These are phyloP conservation scores for Palythoa grandiflora DNA, from an alignment of 92 coral and sea anemone species.

Conservation along the genomic window DNA sequence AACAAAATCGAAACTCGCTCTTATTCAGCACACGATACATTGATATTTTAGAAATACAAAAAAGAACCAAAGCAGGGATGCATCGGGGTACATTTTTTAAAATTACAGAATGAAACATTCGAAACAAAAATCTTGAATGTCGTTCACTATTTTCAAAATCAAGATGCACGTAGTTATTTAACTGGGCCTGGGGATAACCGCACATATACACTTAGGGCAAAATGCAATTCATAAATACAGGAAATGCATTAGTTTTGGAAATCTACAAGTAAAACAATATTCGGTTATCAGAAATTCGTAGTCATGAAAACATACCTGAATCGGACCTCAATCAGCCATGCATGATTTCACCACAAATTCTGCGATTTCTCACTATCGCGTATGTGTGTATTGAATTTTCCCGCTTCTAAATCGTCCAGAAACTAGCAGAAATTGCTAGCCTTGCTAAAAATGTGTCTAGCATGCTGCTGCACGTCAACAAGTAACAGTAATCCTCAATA, in stretches of 20 bases:
- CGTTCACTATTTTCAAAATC: not conserved
- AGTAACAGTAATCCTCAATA: slow-evolving; percentile 1
- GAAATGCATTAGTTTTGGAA: not conserved
- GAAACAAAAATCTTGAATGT: not conserved
- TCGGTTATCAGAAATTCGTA: not conserved
- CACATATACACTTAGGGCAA: not conserved
- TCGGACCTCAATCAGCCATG: not conserved
- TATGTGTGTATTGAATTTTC: not conserved
- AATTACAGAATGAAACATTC: not conserved
- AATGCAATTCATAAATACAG: not conserved
- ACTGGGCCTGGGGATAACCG: not conserved
- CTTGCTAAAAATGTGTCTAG: not conserved
- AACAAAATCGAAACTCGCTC: not conserved
- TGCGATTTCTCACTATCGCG: not conserved
- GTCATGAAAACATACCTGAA: slow-evolving; percentile 22
- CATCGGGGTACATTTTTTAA: not conserved
- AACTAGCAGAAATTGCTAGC: not conserved
- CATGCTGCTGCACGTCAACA: not conserved
- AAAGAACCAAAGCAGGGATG: not conserved
- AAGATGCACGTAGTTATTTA: not conserved
- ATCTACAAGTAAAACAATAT: not conserved
- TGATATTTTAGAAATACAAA: not conserved
- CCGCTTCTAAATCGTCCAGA: not conserved
- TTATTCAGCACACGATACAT: not conserved
- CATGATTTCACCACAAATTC: not conserved